Evolutionary conservation across 2,888 invertebrate species (phyloP).

Genomic region (Noctua pronuba): DNA sequence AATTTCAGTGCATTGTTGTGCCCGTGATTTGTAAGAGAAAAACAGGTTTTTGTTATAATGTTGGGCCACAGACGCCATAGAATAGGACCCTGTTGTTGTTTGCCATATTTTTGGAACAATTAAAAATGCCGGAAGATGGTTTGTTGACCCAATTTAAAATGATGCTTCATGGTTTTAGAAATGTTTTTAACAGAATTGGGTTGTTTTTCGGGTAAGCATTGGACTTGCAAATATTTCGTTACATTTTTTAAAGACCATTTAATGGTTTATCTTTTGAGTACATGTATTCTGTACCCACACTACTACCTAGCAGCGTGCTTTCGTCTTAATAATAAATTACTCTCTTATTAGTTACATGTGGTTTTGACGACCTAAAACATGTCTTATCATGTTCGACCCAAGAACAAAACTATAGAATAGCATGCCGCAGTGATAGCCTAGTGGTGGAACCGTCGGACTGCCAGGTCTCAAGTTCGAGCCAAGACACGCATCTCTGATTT

Average conservation of each 20-base stretch:
- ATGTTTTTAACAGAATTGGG: background rate
- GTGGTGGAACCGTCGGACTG: too few species aligned
- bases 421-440: too few species aligned
- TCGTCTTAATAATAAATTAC: background rate
- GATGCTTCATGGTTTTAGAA: background rate
- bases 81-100: slow-evolving; percentile 16
- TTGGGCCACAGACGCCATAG: slow-evolving; percentile 12
- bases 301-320: background rate
- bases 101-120: slow-evolving; percentile 48
- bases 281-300: background rate
- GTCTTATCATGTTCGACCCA: background rate
- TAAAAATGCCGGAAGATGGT: slow-evolving; percentile 9
- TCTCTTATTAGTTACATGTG: background rate
- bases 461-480: too few species aligned
- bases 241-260: background rate
- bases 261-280: background rate
- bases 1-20: slow-evolving; percentile 55
- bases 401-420: too few species aligned
- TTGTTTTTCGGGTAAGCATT: background rate
- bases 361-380: background rate
- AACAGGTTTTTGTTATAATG: slow-evolving; percentile 49
- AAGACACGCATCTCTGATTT: too few species aligned
- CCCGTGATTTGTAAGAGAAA: slow-evolving; percentile 53
- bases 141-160: slow-evolving; percentile 19
- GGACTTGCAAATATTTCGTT: background rate